These are phyloP conservation scores for Nerophis lumbriciformis DNA, from an alignment of 2,113 vertebrate species.

Conservation along the genomic window DNA sequence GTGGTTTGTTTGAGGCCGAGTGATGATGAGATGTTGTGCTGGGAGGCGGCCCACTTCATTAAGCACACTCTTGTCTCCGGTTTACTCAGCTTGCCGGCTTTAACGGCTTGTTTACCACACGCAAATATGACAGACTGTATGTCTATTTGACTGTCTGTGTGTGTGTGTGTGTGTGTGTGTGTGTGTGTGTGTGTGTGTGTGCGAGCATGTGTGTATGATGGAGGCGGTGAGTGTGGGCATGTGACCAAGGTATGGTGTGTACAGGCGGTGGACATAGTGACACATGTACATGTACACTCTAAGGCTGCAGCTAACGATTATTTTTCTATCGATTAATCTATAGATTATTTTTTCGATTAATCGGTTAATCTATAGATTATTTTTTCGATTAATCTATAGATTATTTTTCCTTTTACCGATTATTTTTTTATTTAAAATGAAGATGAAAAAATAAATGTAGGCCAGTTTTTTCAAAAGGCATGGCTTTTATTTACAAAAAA, in stretches of 20 bases:
- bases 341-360: too few relatives aligned
- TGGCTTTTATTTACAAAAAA: too few relatives aligned
- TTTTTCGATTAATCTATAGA: too few relatives aligned
- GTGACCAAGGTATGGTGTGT: conserved; percentile 24
- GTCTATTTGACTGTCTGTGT: conserved; percentile 70
- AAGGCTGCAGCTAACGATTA: too few relatives aligned
- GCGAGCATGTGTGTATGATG: conserved; percentile 23
- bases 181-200: too few relatives aligned
- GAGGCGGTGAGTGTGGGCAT: conserved; percentile 37
- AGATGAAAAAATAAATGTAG: too few relatives aligned
- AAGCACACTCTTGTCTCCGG: conserved; percentile 60
- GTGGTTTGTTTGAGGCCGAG: conserved; percentile 70
- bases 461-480: too few relatives aligned
- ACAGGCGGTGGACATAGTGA: conserved; percentile 31
- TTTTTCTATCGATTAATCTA: too few relatives aligned
- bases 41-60: conserved; percentile 69
- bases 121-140: conserved; percentile 71
- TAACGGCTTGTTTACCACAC: conserved; percentile 66
- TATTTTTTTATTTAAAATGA: too few relatives aligned
- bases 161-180: conserved; percentile 47
- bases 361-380: too few relatives aligned
- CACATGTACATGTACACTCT: conserved; percentile 17
- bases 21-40: conserved; percentile 68
- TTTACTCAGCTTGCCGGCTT: conserved; percentile 71
- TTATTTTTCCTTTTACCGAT: too few relatives aligned